Percentiles rank a stretch among this genome's conserved stretches.
phyloP scores from a whole-genome alignment of 2,113 vertebrate genomes.

The Etheostoma spectabile region DNA sequence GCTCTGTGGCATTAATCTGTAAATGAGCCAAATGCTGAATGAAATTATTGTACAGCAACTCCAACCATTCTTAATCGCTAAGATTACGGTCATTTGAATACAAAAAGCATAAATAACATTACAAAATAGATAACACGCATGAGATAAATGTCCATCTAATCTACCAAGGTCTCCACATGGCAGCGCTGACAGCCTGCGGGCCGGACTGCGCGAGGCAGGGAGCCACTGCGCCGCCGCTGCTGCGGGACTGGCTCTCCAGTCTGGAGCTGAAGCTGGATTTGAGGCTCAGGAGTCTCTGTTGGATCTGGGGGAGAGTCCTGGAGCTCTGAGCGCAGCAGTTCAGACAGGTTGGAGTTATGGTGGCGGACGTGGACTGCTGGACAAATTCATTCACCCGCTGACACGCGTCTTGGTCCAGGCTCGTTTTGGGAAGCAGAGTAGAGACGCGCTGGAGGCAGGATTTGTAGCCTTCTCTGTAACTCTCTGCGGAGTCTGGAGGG shows the following conservation, averaged over 20 bases:
- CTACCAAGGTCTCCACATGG: conserved; percentile 89
- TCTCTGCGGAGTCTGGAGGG: conserved; percentile 77
- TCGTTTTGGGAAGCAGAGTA: conserved; percentile 81
- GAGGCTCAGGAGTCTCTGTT: conserved; percentile 71
- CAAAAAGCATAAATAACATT: conserved; percentile 33
- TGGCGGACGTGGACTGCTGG: conserved; percentile 68
- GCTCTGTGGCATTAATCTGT: conserved; percentile 47
- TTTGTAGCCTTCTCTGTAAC: conserved; percentile 88
- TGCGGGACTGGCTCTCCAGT: conserved; percentile 58
- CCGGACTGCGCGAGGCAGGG: conserved; percentile 28
- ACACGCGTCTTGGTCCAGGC: conserved; percentile 79
- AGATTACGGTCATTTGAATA: background rate
- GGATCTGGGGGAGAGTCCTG: conserved; percentile 68
- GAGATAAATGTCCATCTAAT: conserved; percentile 3
- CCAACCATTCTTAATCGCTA: conserved; percentile 18
- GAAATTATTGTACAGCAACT: conserved; percentile 40
- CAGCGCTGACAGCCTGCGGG: conserved; percentile 37
- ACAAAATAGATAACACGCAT: conserved; percentile 55
- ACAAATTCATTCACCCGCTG: conserved; percentile 84
- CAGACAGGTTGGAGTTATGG: conserved; percentile 61
- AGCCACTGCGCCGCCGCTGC: conserved; percentile 11
- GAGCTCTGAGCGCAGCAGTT: conserved; percentile 76
- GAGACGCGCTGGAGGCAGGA: conserved; percentile 88
- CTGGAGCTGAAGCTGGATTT: conserved; percentile 70
- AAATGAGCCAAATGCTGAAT: conserved; percentile 62